phyloP scores from a whole-genome alignment of 2,888 invertebrate genomes.

The Drosophila affinis region DNA sequence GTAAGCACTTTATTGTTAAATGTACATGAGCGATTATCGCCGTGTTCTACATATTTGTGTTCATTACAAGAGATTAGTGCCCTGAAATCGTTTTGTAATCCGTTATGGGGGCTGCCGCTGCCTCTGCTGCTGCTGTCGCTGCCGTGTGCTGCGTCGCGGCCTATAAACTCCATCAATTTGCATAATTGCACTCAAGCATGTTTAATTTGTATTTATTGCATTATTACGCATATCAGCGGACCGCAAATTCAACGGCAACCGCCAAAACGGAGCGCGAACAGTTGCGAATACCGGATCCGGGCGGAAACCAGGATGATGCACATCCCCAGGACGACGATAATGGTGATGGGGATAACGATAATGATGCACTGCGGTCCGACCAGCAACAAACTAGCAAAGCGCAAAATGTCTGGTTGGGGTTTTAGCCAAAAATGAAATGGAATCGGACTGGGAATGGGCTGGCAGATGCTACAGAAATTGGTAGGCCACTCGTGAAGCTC shows the following conservation, averaged over 20 bases:
- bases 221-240: slow-evolving; percentile 75
- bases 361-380: slow-evolving; percentile 16
- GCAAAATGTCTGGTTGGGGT: slow-evolving; percentile 3
- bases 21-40: slow-evolving; percentile 74
- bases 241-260: slow-evolving; percentile 55
- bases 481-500: neutral
- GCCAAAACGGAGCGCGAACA: slow-evolving; percentile 40
- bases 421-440: neutral
- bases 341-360: slow-evolving; percentile 23
- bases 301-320: slow-evolving; percentile 28
- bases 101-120: slow-evolving; percentile 30
- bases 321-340: slow-evolving; percentile 14
- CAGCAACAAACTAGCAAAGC: slow-evolving; percentile 15
- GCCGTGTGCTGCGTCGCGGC: slow-evolving; percentile 15
- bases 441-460: neutral
- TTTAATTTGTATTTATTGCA: slow-evolving; percentile 79
- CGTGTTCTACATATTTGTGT: slow-evolving; percentile 76
- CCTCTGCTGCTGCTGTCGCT: slow-evolving; percentile 5
- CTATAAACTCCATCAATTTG: slow-evolving; percentile 72
- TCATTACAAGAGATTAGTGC: slow-evolving; percentile 77
- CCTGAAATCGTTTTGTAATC: slow-evolving; percentile 74
- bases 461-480: neutral
- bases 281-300: slow-evolving; percentile 11
- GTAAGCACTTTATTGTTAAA: slow-evolving; percentile 52
- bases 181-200: slow-evolving; percentile 79